Evolutionary conservation across 2,113 vertebrate species (phyloP), one percentile per base, ranked within the genome.

Genomic region (Numenius arquata): DNA sequence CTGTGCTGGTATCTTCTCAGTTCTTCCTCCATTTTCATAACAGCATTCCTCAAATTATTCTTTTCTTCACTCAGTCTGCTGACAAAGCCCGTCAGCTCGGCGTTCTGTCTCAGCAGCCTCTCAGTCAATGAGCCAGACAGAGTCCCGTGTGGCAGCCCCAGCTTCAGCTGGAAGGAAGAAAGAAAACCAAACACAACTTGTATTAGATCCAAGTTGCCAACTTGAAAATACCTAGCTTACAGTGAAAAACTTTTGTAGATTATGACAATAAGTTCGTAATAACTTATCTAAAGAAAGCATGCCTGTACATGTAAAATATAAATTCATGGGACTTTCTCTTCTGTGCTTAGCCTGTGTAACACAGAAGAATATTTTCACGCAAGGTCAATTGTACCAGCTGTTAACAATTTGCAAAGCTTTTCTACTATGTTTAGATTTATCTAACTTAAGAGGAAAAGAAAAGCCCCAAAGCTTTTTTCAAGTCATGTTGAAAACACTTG

Each of bases 61-160:
- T 99, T 99, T 95, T 99, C 99, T 75, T 99, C 99, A 0, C 99
- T 99, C 94, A 99, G 98, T 5, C 98, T 98, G 93, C 99, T 99
- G 93, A 99, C 99, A 23, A 99, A 99, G 47, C 99, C 99, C 0
- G 99, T 99, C 68, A 99, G 98, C 95, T 99, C 99, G 1, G 99
- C 98, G 15, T 99, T 99, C 94, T 99, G 99, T 91, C 98, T 98
- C 92, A 99, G 98, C 74, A 99, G 98, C 43, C 98, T 98, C 98
- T 99, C 99, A 3, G 98, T 99, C 93, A 99, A 90, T 1, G 98
- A 97, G 93, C 97, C 98, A 74, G 98, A 98, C 1, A 98, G 98
- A 52, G 97, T 96, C 62, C 98, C 98, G 4, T 98, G 94, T 6
- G 97, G 88, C 20, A 97, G 94, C 66, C 96, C 79, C 4, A 97